Conservation (phyloP, 2,113 vertebrate genomes). For the Microtus pennsylvanicus region DNA sequence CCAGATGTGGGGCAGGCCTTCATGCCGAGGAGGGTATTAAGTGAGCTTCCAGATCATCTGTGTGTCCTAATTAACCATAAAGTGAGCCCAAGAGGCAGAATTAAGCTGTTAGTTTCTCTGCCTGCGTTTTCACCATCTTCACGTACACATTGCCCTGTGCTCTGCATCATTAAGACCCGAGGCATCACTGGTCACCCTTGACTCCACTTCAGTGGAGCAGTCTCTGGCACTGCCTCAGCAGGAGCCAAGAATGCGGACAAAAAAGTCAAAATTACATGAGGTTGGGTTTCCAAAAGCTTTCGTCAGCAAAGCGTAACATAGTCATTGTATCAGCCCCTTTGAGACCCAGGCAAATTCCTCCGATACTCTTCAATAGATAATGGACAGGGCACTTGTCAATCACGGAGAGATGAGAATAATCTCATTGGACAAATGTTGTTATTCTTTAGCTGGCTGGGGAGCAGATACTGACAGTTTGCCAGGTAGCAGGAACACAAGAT, state of each 20-base stretch:
- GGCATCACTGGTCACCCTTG: not conserved
- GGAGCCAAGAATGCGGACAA: not conserved
- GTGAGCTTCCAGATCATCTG: constrained; percentile 61
- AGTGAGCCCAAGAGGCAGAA: constrained; percentile 55
- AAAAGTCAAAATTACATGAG: not conserved
- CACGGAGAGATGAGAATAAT: not conserved
- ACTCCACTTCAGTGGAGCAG: not conserved
- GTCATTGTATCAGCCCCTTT: not conserved
- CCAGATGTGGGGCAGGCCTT: constrained; percentile 29
- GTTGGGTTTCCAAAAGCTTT: fast-evolving
- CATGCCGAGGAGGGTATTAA: not conserved
- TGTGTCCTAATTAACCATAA: constrained; percentile 70
- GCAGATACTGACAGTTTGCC: not conserved
- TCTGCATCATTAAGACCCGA: fast-evolving
- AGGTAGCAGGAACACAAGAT: not conserved
- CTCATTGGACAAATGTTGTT: not conserved
- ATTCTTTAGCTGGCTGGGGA: not conserved
- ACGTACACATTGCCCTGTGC: fast-evolving
- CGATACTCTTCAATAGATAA: not conserved
- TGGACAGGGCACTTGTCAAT: not conserved
- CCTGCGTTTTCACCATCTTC: not conserved
- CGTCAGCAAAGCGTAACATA: not conserved
- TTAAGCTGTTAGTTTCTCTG: constrained; percentile 54
- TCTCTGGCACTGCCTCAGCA: not conserved
- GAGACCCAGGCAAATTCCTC: not conserved